Conservation (phyloP, 2,888 invertebrate genomes). For the Tiliacea citrago region DNA sequence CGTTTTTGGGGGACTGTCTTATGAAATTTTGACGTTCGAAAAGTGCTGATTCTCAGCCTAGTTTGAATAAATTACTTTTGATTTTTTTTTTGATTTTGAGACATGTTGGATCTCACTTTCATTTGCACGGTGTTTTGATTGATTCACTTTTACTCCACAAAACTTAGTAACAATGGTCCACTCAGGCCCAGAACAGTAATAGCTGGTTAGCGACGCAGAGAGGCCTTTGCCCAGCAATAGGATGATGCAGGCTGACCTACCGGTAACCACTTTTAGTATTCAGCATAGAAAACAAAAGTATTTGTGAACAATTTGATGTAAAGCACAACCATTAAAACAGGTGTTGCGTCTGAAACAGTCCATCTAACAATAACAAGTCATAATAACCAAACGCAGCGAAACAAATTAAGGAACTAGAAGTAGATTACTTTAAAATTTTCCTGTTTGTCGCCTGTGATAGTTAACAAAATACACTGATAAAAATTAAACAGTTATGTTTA, state of each 20-base stretch:
- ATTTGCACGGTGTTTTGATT: not conserved
- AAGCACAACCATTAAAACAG: not conserved
- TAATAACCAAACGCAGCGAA: not conserved
- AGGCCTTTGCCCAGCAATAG: not conserved
- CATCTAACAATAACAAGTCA: not conserved
- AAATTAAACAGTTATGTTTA: too few relatives aligned
- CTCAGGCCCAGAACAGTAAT: not conserved
- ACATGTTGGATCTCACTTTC: conserved; percentile 5
- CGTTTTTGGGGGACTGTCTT: too few relatives aligned
- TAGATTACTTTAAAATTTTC: not conserved
- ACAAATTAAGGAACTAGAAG: not conserved
- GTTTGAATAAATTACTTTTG: too few relatives aligned
- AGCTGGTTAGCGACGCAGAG: not conserved
- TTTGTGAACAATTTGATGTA: not conserved
- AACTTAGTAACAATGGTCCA: not conserved
- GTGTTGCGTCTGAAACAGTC: not conserved
- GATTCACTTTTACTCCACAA: not conserved
- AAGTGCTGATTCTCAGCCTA: too few relatives aligned
- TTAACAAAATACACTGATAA: not conserved
- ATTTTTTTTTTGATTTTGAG: too few relatives aligned
- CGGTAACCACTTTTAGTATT: too few relatives aligned
- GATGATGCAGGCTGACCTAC: not conserved
- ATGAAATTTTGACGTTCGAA: too few relatives aligned
- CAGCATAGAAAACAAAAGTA: not conserved
- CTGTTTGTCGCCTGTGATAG: not conserved